Conservation (phyloP, 2,113 vertebrate genomes). For the Trogon melanurus region DNA sequence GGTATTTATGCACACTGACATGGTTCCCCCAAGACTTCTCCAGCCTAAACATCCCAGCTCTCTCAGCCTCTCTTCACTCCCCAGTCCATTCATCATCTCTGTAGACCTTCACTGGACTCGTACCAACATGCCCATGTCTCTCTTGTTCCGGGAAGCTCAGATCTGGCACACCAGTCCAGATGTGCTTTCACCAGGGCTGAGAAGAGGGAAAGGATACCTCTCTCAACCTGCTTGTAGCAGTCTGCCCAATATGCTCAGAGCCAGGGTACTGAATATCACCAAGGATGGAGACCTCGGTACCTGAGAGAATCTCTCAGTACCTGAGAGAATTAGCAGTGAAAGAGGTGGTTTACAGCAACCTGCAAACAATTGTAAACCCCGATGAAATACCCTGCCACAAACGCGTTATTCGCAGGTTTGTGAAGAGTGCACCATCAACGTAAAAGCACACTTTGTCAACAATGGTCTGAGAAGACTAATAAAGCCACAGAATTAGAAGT, state of each 20-base stretch:
- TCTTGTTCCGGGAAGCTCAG: not conserved
- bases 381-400: too few relatives aligned
- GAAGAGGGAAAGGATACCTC: not conserved
- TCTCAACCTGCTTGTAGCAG: not conserved
- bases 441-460: too few relatives aligned
- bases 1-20: not conserved
- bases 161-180: not conserved
- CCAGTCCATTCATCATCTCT: not conserved
- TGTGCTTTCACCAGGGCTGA: not conserved
- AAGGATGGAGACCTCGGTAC: not conserved
- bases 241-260: not conserved
- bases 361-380: too few relatives aligned
- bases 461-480: not conserved
- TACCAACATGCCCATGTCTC: fast-evolving
- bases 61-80: not conserved
- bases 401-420: too few relatives aligned
- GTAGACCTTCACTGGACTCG: not conserved
- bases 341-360: too few relatives aligned
- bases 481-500: not conserved
- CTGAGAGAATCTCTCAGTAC: too few relatives aligned
- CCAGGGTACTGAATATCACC: not conserved
- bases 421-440: too few relatives aligned
- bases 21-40: not conserved
- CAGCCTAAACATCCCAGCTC: not conserved
- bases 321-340: too few relatives aligned